These are phyloP conservation scores for Andrena flavipes DNA, from an alignment of 2,888 invertebrate genomes.

Conservation along the genomic window DNA sequence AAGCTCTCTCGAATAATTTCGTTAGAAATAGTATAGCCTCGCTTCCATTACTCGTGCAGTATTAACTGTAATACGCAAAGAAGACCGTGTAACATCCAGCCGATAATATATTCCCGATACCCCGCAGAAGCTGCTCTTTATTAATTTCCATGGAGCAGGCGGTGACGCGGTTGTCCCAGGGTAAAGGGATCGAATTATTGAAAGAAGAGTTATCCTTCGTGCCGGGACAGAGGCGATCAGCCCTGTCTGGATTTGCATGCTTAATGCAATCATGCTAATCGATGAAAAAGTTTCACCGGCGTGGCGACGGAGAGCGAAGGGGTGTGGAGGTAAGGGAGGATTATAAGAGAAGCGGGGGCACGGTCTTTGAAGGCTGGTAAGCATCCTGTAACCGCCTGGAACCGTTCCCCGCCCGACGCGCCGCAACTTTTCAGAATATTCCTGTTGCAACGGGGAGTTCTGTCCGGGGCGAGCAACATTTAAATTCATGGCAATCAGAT, in stretches of 20 bases:
- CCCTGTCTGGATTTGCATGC: slow-evolving; percentile 62
- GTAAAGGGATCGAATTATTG: slow-evolving; percentile 45
- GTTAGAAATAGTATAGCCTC: neutral
- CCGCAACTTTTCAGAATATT: slow-evolving; percentile 57
- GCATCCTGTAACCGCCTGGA: slow-evolving; percentile 51
- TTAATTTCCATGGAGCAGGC: slow-evolving; percentile 23
- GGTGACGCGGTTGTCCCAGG: neutral
- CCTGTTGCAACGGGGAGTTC: slow-evolving; percentile 35
- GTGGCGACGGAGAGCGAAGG: neutral
- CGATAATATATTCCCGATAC: neutral
- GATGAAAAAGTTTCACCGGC: slow-evolving; percentile 65
- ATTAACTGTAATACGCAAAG: slow-evolving; percentile 8
- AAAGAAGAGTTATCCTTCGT: slow-evolving; percentile 41
- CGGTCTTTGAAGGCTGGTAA: slow-evolving; percentile 39
- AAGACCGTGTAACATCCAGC: neutral
- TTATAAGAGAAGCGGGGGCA: slow-evolving; percentile 28
- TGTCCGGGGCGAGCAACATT: slow-evolving; percentile 57
- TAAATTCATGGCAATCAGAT: slow-evolving; percentile 71
- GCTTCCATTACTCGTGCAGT: neutral
- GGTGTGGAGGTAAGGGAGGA: slow-evolving; percentile 17
- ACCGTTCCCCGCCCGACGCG: slow-evolving; percentile 19
- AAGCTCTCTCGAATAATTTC: neutral
- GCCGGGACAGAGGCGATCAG: slow-evolving; percentile 46
- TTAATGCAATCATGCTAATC: slow-evolving; percentile 71
- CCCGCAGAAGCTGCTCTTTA: neutral